These are phyloP conservation scores for Oeneis ivallda DNA, from an alignment of 2,888 invertebrate genomes.

Conservation along the genomic window DNA sequence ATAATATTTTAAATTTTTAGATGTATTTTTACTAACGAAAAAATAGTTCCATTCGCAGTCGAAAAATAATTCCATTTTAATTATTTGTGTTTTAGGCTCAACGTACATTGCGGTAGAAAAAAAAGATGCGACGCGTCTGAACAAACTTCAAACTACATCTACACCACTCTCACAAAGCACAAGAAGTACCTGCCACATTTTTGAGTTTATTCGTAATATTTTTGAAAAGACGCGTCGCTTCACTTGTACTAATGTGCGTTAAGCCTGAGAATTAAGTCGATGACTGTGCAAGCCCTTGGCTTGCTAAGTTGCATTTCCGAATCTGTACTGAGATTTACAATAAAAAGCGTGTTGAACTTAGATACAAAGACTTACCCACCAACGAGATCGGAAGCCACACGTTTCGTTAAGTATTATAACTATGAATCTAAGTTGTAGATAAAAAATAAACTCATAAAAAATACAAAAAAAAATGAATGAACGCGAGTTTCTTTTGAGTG, in stretches of 20 bases:
- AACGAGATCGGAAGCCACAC: conserved; percentile 78
- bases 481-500: conserved; percentile 68
- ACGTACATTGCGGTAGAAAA: neutral
- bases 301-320: conserved; percentile 51
- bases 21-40: neutral
- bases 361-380: conserved; percentile 77
- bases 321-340: conserved; percentile 47
- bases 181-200: no score
- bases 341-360: conserved; percentile 62
- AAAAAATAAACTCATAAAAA: conserved; percentile 66
- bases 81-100: conserved; percentile 16
- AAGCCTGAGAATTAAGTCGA: conserved; percentile 42
- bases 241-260: neutral
- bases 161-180: no score
- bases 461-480: conserved; percentile 62
- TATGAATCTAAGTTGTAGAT: conserved; percentile 73
- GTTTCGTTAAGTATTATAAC: conserved; percentile 74
- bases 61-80: conserved; percentile 34
- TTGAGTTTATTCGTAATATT: neutral
- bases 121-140: neutral
- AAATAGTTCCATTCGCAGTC: conserved; percentile 3
- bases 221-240: neutral
- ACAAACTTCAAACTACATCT: no score
- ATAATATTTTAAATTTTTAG: neutral
- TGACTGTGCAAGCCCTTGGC: conserved; percentile 40